Conservation (phyloP, 2,797 vertebrate genomes). For the Meda fulgida region DNA sequence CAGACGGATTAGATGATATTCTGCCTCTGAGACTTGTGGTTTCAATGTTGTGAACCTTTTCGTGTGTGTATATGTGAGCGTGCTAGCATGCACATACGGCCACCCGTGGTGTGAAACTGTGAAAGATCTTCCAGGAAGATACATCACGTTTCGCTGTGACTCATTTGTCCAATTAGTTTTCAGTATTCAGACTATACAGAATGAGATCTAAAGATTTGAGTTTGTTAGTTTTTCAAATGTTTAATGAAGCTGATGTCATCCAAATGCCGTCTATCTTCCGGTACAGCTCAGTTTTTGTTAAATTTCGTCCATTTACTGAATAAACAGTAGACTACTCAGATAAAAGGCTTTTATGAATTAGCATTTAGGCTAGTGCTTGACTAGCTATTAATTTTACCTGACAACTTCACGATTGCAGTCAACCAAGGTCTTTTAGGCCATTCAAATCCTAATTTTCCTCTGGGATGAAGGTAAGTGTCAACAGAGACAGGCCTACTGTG, state of each 20-base stretch:
- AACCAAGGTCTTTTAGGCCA: neutral
- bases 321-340: neutral
- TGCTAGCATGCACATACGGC: neutral
- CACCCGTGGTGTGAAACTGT: conserved; percentile 13
- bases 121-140: conserved; percentile 40
- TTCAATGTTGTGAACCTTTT: neutral
- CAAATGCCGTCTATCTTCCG: neutral
- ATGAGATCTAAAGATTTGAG: neutral
- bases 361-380: neutral
- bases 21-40: neutral
- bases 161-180: neutral
- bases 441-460: neutral
- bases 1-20: neutral
- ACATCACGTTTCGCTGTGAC: conserved; percentile 38
- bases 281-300: neutral
- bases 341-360: neutral
- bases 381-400: neutral
- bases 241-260: neutral
- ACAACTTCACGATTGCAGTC: neutral
- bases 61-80: neutral
- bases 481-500: neutral
- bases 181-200: neutral
- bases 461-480: neutral
- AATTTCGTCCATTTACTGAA: neutral
- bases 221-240: neutral